These are phyloP conservation scores for Sphaeridia pumilis DNA, from an alignment of 2,888 invertebrate genomes.

Conservation along the genomic window DNA sequence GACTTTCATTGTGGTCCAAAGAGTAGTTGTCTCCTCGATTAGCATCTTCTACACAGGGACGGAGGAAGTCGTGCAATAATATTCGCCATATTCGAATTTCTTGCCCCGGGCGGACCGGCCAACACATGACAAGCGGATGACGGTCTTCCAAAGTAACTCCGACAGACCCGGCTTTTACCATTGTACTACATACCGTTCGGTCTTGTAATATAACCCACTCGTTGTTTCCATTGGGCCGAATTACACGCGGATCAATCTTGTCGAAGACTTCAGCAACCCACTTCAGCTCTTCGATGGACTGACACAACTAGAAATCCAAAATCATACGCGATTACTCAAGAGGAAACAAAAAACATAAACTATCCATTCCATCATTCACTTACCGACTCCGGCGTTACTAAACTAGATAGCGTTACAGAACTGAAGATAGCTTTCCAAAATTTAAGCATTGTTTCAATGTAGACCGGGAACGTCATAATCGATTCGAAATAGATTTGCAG, in stretches of 20 bases:
- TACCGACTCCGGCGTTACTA: constrained; percentile 4
- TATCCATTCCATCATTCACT: background rate
- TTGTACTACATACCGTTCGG: constrained; percentile 16
- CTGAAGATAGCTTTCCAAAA: constrained; percentile 19
- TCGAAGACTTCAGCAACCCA: constrained; percentile 16
- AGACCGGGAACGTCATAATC: constrained; percentile 16
- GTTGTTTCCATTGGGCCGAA: constrained; percentile 17
- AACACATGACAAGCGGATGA: constrained; percentile 16
- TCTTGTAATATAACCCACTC: constrained; percentile 18
- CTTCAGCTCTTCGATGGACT: constrained; percentile 13
- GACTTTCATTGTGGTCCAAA: constrained; percentile 15
- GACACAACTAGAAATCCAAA: background rate
- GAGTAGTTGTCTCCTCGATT: constrained; percentile 5
- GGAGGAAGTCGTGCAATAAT: constrained; percentile 14
- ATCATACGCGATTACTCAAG: background rate
- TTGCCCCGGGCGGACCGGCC: constrained; percentile 17
- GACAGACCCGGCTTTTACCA: constrained; percentile 11
- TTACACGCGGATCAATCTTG: constrained; percentile 12
- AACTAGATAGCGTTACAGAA: background rate
- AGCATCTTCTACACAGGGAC: constrained; percentile 7
- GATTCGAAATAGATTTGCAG: constrained; percentile 15
- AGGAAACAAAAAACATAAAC: background rate
- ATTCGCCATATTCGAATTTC: constrained; percentile 22
- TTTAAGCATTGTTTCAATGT: constrained; percentile 11
- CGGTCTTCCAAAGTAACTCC: constrained; percentile 17